These are phyloP conservation scores for Spinus olivaceus DNA, from an alignment of 2,797 vertebrate species.

Conservation along the genomic window DNA sequence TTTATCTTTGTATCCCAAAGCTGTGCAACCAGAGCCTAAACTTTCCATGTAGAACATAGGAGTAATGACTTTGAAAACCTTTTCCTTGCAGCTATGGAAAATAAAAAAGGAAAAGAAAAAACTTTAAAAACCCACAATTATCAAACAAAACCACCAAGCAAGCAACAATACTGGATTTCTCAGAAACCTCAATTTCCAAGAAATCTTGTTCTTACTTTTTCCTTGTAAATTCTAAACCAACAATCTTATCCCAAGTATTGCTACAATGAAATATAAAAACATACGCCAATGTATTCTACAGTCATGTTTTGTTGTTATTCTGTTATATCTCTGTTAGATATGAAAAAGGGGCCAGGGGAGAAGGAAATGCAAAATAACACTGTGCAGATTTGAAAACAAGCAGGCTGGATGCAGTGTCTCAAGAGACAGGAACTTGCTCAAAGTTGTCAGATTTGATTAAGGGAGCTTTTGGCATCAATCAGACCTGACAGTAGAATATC, in stretches of 20 bases:
- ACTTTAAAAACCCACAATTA: neutral
- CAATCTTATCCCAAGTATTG: slow-evolving; percentile 33
- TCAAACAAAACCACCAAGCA: neutral
- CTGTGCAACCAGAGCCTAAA: neutral
- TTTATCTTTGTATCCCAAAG: neutral
- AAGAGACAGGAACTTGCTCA: slow-evolving; percentile 50
- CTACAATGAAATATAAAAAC: neutral
- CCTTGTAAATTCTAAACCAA: slow-evolving; percentile 29
- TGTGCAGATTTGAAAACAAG: slow-evolving; percentile 46
- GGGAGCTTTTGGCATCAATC: slow-evolving; percentile 66
- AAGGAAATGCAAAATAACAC: slow-evolving; percentile 12
- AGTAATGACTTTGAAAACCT: neutral
- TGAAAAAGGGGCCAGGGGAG: neutral
- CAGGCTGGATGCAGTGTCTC: slow-evolving; percentile 60
- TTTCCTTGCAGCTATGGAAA: neutral
- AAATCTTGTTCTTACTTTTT: slow-evolving; percentile 34
- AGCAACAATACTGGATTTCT: neutral
- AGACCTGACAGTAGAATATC: slow-evolving; percentile 70
- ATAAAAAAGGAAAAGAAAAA: neutral
- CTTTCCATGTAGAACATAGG: neutral
- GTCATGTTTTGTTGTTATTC: neutral
- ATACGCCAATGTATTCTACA: neutral
- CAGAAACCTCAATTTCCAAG: neutral
- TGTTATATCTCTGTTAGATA: neutral
- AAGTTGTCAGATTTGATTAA: slow-evolving; percentile 74